Evolutionary conservation across 2,888 invertebrate species (phyloP).

Genomic region (Prosopocoilus inquinatus): DNA sequence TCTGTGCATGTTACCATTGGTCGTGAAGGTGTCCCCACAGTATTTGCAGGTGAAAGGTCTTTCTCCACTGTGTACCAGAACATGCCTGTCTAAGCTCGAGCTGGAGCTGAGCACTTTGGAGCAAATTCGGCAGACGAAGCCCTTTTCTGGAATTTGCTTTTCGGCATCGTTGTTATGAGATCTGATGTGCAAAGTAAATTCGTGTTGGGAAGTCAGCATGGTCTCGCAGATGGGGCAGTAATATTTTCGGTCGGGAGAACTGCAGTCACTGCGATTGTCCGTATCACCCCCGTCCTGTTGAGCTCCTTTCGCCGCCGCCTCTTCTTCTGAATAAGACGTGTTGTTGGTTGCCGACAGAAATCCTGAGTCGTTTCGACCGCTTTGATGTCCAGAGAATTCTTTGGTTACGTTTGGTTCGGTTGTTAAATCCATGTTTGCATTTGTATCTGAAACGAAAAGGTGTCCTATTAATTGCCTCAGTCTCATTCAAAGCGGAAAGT

Average conservation of each 20-base stretch:
- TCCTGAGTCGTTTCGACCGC: constrained; percentile 43
- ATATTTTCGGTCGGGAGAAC: constrained; percentile 52
- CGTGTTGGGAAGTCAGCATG: constrained; percentile 61
- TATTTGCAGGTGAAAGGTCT: constrained; percentile 76
- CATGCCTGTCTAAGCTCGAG: constrained; percentile 76
- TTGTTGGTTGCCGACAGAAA: constrained; percentile 43
- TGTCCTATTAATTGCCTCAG: no score
- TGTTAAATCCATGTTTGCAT: constrained; percentile 42
- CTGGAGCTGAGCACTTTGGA: constrained; percentile 73
- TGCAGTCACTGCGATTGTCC: constrained; percentile 59
- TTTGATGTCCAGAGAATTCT: constrained; percentile 30
- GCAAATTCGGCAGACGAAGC: constrained; percentile 64
- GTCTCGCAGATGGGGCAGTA: constrained; percentile 66
- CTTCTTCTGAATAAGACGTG: constrained; percentile 23
- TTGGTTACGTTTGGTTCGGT: constrained; percentile 32
- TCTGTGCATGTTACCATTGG: constrained; percentile 83
- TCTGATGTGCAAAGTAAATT: constrained; percentile 69
- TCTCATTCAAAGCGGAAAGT: no score
- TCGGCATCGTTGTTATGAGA: constrained; percentile 58
- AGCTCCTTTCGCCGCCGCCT: constrained; percentile 24
- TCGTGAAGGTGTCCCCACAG: constrained; percentile 79
- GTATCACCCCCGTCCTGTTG: constrained; percentile 50
- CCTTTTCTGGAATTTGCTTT: constrained; percentile 48
- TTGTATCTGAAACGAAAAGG: constrained; percentile 40
- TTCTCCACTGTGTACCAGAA: constrained; percentile 77